A percentile compares a stretch with the other conserved stretches of the same genome.
These are phyloP conservation scores for Temnothorax curvispinosus DNA, from an alignment of 1,140 invertebrate genomes.

Conservation along the genomic window DNA sequence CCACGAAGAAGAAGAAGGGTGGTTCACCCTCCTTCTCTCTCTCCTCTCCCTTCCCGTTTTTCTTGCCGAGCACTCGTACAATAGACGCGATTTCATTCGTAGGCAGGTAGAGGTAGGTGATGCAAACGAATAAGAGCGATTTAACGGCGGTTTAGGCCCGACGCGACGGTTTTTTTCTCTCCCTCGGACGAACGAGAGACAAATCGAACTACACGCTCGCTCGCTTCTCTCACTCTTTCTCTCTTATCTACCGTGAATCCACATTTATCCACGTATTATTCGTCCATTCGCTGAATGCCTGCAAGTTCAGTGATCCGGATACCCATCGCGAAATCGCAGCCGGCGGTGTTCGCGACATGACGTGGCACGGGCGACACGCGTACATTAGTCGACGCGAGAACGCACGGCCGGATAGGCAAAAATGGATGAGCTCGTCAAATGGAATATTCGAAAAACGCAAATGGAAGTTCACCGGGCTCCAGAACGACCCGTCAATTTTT, in stretches of 20 bases:
- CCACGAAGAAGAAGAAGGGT: conserved; percentile 36
- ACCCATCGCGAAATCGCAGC: conserved; percentile 72
- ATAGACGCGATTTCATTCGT: conserved; percentile 66
- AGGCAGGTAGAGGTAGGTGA: conserved; percentile 63
- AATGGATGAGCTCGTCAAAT: conserved; percentile 59
- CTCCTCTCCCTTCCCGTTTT: neutral
- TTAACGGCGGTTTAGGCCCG: conserved; percentile 68
- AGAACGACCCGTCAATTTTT: conserved; percentile 37
- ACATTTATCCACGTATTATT: conserved; percentile 69
- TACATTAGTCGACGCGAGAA: conserved; percentile 52
- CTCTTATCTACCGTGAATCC: conserved; percentile 61
- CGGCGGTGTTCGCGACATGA: conserved; percentile 64
- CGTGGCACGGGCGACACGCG: conserved; percentile 55
- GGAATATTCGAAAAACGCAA: conserved; percentile 46
- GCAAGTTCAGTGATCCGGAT: conserved; percentile 75
- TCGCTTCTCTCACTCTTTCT: neutral
- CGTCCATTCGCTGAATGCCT: conserved; percentile 61
- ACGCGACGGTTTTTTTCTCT: conserved; percentile 22
- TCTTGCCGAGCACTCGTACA: conserved; percentile 41
- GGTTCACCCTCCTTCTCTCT: conserved; percentile 4
- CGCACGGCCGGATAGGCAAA: conserved; percentile 42
- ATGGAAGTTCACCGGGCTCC: conserved; percentile 10
- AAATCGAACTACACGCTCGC: neutral
- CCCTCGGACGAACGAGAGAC: conserved; percentile 35
- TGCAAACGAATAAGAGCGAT: conserved; percentile 69